Conservation (phyloP, 1,140 invertebrate species). For the Brachionus manjavacas region DNA sequence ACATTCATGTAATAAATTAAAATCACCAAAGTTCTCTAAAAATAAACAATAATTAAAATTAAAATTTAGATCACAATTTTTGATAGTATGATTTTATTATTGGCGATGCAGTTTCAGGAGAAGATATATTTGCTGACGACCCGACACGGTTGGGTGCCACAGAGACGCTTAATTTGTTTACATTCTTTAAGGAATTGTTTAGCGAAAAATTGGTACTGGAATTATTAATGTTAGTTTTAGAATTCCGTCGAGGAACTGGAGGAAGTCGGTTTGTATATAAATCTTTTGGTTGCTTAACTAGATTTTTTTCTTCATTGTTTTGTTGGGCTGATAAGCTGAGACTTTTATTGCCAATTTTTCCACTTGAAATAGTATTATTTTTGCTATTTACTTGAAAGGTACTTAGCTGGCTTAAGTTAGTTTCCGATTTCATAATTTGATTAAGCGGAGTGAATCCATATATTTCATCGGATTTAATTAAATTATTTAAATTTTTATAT, state of each 20-base stretch:
- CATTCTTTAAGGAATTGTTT: neutral
- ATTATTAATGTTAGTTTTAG: conserved; percentile 6
- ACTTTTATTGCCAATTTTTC: neutral
- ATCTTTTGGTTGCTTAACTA: neutral
- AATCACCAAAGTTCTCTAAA: neutral
- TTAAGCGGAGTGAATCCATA: conserved; percentile 14
- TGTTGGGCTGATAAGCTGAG: neutral
- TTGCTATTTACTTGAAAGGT: neutral
- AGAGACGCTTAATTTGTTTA: neutral
- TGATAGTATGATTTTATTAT: neutral
- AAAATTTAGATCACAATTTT: neutral
- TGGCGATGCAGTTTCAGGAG: neutral
- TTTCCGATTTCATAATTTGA: conserved; percentile 2
- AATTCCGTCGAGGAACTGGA: neutral
- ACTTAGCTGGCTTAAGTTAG: neutral
- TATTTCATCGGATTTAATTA: neutral
- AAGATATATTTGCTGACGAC: neutral
- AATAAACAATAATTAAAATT: neutral
- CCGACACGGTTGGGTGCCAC: neutral
- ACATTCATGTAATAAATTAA: neutral
- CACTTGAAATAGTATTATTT: neutral
- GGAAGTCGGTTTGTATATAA: neutral
- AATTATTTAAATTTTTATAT: neutral
- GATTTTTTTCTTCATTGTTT: neutral
- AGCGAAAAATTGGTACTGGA: neutral